A percentile compares a stretch with the other conserved stretches of the same genome.
Conservation (phyloP, 2,888 invertebrate species). For the Drosophila prostipennis region DNA sequence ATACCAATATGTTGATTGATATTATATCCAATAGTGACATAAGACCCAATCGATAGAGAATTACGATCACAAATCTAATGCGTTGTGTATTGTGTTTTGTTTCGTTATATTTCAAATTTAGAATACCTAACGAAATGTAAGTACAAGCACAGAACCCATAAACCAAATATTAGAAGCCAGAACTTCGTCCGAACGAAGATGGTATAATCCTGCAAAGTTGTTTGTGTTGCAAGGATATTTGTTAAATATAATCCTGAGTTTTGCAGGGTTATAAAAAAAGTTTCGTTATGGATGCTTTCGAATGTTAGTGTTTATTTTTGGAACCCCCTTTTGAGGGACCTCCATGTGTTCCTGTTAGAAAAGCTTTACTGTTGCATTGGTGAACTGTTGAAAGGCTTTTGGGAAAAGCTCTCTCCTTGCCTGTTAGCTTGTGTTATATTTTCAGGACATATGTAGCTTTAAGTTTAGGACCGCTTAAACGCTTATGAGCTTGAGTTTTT, state of each 20-base stretch:
- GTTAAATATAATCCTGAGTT: neutral
- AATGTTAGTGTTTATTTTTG: constrained; percentile 6
- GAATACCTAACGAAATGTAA: constrained; percentile 72
- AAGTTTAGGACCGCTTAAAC: neutral
- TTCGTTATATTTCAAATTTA: constrained; percentile 69
- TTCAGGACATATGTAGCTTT: constrained; percentile 8
- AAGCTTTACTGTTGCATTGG: constrained; percentile 27
- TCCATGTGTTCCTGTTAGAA: constrained; percentile 15
- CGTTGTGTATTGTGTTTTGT: constrained; percentile 68
- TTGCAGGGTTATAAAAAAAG: constrained; percentile 1
- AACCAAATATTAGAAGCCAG: neutral
- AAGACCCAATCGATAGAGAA: constrained; percentile 3
- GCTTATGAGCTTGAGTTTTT: constrained; percentile 16
- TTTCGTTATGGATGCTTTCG: constrained; percentile 9
- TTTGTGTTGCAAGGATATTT: neutral
- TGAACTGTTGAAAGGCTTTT: constrained; percentile 3
- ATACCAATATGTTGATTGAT: neutral
- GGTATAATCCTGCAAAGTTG: constrained; percentile 5
- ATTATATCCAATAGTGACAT: constrained; percentile 2
- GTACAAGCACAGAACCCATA: constrained; percentile 46
- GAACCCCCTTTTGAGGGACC: constrained; percentile 11
- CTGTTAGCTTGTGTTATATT: constrained; percentile 28
- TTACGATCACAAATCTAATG: constrained; percentile 58
- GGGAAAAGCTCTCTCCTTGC: constrained; percentile 4
- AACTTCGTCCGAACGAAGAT: constrained; percentile 1